Evolutionary conservation across 1,140 invertebrate genomes (phyloP).

Genomic region (Hyles euphorbiae): DNA sequence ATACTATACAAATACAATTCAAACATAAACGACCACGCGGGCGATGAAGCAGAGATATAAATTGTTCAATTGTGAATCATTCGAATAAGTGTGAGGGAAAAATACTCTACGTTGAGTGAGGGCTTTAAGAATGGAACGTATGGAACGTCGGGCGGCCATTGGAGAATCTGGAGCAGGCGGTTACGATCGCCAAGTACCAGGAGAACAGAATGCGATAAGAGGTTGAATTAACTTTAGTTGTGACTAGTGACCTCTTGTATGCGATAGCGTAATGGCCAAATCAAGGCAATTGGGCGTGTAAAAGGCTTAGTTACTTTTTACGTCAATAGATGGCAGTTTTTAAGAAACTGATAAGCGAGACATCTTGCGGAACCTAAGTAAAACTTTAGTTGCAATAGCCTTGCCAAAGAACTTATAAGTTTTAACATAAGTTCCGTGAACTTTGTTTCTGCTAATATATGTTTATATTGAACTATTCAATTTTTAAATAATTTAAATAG

Average conservation of each 20-base stretch:
- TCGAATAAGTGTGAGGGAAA: no score
- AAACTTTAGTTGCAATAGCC: slow-evolving; percentile 3
- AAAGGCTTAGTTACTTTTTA: not conserved
- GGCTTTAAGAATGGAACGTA: slow-evolving; percentile 43
- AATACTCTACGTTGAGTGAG: no score
- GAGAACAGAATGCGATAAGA: slow-evolving; percentile 30
- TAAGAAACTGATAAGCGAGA: not conserved
- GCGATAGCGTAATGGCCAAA: slow-evolving; percentile 1
- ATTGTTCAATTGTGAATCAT: no score
- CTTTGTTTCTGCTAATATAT: no score
- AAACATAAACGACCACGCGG: no score
- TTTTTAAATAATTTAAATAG: no score
- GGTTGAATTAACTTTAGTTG: not conserved
- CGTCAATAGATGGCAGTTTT: slow-evolving; percentile 10
- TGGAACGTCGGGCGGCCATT: slow-evolving; percentile 61
- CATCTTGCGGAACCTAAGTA: not conserved
- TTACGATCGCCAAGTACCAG: slow-evolving; percentile 70
- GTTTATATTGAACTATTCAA: no score
- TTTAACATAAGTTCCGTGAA: no score
- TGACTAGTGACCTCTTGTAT: slow-evolving; percentile 27
- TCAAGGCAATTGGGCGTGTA: not conserved
- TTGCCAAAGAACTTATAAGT: no score
- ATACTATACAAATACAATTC: no score
- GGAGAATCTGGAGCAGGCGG: slow-evolving; percentile 73
- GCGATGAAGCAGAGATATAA: no score